These are phyloP conservation scores for Anagyrus pseudococci DNA, from an alignment of 2,888 invertebrate genomes.

Conservation along the genomic window DNA sequence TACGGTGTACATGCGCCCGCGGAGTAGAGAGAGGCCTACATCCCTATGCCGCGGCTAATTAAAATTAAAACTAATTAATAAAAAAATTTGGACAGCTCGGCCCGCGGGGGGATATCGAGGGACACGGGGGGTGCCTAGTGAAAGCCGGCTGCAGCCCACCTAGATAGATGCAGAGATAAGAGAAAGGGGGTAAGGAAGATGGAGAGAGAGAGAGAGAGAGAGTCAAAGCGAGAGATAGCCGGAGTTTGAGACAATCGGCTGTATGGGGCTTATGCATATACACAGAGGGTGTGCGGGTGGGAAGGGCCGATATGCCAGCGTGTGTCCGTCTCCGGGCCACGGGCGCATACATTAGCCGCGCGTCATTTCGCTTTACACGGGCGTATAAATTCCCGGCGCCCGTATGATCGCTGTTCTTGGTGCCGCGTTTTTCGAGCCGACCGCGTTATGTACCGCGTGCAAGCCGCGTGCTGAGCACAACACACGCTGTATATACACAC, in stretches of 20 bases:
- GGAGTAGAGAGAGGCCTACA: not conserved
- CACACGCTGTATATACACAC: too few relatives aligned
- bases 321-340: not conserved
- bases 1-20: not conserved
- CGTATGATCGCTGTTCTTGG: conserved; percentile 15
- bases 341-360: conserved; percentile 14
- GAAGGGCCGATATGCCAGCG: not conserved
- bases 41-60: not conserved
- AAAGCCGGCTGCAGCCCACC: too few relatives aligned
- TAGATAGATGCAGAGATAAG: too few relatives aligned
- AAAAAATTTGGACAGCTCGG: conserved; percentile 21
- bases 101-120: not conserved
- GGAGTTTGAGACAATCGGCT: conserved; percentile 1
- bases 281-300: too few relatives aligned
- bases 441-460: too few relatives aligned
- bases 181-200: too few relatives aligned
- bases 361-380: conserved; percentile 56
- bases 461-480: too few relatives aligned
- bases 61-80: conserved; percentile 23
- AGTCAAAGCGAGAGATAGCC: conserved; percentile 1
- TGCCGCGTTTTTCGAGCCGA: not conserved
- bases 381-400: conserved; percentile 53
- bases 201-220: conserved; percentile 6
- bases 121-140: not conserved
- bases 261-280: conserved; percentile 9